Evolutionary conservation across 2,797 vertebrate species (phyloP), one percentile per base, ranked within the genome.

Genomic region (Platyrinchus mystaceus): DNA sequence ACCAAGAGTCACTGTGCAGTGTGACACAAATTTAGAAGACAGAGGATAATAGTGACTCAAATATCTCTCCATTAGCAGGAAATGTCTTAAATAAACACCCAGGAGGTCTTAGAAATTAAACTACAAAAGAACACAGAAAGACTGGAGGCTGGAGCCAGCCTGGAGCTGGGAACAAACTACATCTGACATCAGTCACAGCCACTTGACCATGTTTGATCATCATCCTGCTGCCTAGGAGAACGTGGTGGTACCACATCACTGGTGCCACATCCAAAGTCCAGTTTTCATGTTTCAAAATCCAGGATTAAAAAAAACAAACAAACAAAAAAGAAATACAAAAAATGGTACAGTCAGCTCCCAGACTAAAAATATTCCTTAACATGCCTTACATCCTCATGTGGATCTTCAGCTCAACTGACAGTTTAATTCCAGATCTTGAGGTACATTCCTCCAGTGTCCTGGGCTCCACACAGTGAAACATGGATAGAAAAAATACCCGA

Each of bases 201-300:
- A 34, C 22, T 26, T 41, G 46, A 34, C 24, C 11, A 1, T 2
- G 9, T 19, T 23, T n/a, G 41, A n/a, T 20, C 55, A 64, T 9
- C n/a, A 14, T 23, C 27, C 27, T 58, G 32, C 37, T 89, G 63
- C 52, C 53, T 8, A 22, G 19, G 28, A 89, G 16, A 84, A 46
- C 0, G 0, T 30, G 14, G 11, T 20, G 7, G 3, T 32, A 37
- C 30, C 46, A 56, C 14, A 21, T 4, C 36, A 21, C 23, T 15
- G 28, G 11, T 24, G 17, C 8, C 52, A 39, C 21, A 39, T 7
- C 19, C 39, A 46, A 39, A 70, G 21, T 13, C 22, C 49, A 44
- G 24, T 2, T 37, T 37, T 46, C 7, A 12, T 6, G 8, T 47
- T 84, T 68, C n/a, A 68, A 34, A 84, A 37, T 9, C 2, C 12